A percentile compares a stretch with the other conserved stretches of the same genome.
Evolutionary conservation across 2,797 vertebrate species (phyloP).

Genomic region (Myripristis murdjan): DNA sequence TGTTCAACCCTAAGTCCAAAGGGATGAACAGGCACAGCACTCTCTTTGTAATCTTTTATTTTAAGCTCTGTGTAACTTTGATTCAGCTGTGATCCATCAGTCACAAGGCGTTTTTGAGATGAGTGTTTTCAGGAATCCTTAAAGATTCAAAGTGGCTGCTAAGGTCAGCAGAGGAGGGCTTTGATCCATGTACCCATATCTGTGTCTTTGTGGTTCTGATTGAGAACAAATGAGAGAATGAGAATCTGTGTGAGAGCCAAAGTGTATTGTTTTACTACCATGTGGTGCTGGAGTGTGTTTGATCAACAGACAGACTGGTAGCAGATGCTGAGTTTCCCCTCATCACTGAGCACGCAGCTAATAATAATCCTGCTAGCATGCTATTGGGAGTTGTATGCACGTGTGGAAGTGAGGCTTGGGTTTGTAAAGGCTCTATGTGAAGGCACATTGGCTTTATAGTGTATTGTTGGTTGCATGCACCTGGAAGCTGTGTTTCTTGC

Average conservation of each 20-base stretch:
- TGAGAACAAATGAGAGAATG: constrained; percentile 7
- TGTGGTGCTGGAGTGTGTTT: constrained; percentile 29
- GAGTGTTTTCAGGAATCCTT: not conserved
- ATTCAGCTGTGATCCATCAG: not conserved
- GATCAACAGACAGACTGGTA: constrained; percentile 29
- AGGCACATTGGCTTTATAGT: too few relatives aligned
- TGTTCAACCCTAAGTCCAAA: not conserved
- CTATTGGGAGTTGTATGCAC: constrained; percentile 4
- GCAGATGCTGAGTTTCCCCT: constrained; percentile 55
- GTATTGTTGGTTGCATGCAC: too few relatives aligned
- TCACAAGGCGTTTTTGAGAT: not conserved
- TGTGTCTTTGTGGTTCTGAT: not conserved
- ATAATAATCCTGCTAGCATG: constrained; percentile 45
- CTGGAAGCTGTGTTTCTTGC: not conserved
- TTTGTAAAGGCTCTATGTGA: too few relatives aligned
- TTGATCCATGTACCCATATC: not conserved
- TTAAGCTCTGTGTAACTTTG: not conserved
- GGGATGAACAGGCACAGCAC: not conserved
- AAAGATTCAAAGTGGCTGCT: not conserved
- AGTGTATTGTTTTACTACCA: constrained; percentile 2
- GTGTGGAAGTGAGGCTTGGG: not conserved
- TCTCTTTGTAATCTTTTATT: not conserved
- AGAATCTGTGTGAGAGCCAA: not conserved
- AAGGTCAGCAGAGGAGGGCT: not conserved
- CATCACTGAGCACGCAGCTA: constrained; percentile 34